Conservation (phyloP, 2,888 invertebrate genomes). For the Nymphalis polychloros region DNA sequence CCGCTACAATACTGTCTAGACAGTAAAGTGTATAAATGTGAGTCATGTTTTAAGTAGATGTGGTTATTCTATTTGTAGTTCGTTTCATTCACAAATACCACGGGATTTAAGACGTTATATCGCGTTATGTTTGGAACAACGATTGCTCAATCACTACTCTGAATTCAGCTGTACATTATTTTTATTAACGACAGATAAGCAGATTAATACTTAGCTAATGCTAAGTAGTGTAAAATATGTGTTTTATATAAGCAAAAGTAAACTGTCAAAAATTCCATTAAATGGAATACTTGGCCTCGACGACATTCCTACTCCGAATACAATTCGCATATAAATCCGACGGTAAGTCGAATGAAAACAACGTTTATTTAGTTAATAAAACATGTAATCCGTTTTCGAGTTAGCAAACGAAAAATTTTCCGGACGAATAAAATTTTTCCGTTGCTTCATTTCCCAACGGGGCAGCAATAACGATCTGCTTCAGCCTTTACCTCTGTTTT, state of each 20-base stretch:
- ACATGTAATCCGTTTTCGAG: slow-evolving; percentile 52
- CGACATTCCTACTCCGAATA: neutral
- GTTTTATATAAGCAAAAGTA: neutral
- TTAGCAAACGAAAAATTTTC: slow-evolving; percentile 56
- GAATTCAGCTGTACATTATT: too few relatives aligned
- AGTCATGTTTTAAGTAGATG: too few relatives aligned
- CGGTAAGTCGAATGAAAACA: slow-evolving; percentile 16
- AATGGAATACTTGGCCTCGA: neutral
- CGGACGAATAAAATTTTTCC: slow-evolving; percentile 60
- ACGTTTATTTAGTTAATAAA: slow-evolving; percentile 49
- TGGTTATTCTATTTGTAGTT: too few relatives aligned
- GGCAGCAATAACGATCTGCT: slow-evolving; percentile 67
- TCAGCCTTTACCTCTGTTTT: slow-evolving; percentile 70
- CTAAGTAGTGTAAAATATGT: too few relatives aligned
- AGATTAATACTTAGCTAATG: too few relatives aligned
- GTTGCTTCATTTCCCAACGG: slow-evolving; percentile 66
- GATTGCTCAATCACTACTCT: too few relatives aligned
- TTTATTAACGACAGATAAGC: too few relatives aligned
- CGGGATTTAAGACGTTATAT: too few relatives aligned
- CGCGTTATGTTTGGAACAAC: too few relatives aligned
- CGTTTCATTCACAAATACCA: too few relatives aligned
- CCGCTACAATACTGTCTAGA: too few relatives aligned
- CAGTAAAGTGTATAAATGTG: too few relatives aligned
- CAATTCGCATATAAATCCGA: slow-evolving; percentile 35
- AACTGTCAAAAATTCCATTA: neutral